These are phyloP conservation scores for Punctoribates punctum DNA, from an alignment of 2,888 invertebrate genomes.

Conservation along the genomic window DNA sequence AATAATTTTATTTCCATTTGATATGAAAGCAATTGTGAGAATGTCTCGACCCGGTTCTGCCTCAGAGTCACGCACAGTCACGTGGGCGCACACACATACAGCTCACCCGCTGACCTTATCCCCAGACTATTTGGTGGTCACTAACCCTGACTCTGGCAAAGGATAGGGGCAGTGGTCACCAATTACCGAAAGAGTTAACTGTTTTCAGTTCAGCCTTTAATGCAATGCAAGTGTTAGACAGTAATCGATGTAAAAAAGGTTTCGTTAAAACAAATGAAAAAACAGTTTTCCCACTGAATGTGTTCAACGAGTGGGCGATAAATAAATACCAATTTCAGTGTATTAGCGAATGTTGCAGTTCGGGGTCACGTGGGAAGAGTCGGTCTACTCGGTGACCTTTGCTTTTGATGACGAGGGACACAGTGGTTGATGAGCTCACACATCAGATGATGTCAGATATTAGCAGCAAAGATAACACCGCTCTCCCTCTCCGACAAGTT, in stretches of 20 bases:
- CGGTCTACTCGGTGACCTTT: conserved; percentile 20
- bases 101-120: conserved; percentile 17
- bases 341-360: not conserved
- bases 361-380: conserved; percentile 22
- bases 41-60: conserved; percentile 26
- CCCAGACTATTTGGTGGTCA: not conserved
- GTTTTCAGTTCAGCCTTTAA: not conserved
- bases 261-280: too few relatives aligned
- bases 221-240: not conserved
- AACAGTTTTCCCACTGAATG: not conserved
- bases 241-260: not conserved
- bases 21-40: conserved; percentile 26
- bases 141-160: not conserved
- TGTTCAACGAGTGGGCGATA: conserved; percentile 20
- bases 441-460: conserved; percentile 8
- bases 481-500: too few relatives aligned
- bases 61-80: conserved; percentile 22
- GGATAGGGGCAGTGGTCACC: not conserved
- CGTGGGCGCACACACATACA: not conserved
- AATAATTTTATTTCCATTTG: not conserved
- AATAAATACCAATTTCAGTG: not conserved
- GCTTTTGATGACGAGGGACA: not conserved
- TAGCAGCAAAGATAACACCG: not conserved
- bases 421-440: conserved; percentile 1
- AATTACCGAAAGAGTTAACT: not conserved